Conservation (phyloP, 2,888 invertebrate species). For the Scaptodrosophila latifasciaeformis region DNA sequence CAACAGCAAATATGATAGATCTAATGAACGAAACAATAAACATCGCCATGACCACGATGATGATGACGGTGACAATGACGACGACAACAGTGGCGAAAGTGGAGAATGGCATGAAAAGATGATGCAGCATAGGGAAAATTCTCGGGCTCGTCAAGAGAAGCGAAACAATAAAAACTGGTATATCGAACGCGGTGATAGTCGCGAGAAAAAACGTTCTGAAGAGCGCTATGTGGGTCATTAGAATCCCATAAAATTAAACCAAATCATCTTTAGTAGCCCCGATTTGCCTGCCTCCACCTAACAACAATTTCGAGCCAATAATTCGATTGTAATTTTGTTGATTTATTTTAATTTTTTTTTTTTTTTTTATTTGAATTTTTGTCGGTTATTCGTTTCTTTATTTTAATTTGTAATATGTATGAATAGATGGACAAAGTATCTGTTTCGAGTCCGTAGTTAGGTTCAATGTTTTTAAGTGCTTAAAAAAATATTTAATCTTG, state of each 20-base stretch:
- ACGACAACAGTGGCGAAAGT: constrained; percentile 46
- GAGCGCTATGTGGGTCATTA: constrained; percentile 37
- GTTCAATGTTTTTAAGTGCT: too few species aligned
- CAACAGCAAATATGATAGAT: constrained; percentile 1
- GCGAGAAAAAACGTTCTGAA: constrained; percentile 63
- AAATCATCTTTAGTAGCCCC: too few species aligned
- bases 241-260: too few species aligned
- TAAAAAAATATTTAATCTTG: too few species aligned
- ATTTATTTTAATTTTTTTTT: not conserved
- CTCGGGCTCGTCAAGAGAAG: constrained; percentile 55
- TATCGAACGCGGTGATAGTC: constrained; percentile 67
- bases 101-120: constrained; percentile 68
- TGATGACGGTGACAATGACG: too few species aligned
- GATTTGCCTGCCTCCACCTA: too few species aligned
- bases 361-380: not conserved
- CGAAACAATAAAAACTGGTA: constrained; percentile 69
- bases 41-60: constrained; percentile 1
- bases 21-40: constrained; percentile 1
- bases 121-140: constrained; percentile 69
- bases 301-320: too few species aligned
- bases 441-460: too few species aligned
- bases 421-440: too few species aligned
- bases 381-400: too few species aligned
- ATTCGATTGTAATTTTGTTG: not conserved
- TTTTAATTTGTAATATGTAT: too few species aligned